These are phyloP conservation scores for Camptogramma bilineatum DNA, from an alignment of 2,888 invertebrate species.

Conservation along the genomic window DNA sequence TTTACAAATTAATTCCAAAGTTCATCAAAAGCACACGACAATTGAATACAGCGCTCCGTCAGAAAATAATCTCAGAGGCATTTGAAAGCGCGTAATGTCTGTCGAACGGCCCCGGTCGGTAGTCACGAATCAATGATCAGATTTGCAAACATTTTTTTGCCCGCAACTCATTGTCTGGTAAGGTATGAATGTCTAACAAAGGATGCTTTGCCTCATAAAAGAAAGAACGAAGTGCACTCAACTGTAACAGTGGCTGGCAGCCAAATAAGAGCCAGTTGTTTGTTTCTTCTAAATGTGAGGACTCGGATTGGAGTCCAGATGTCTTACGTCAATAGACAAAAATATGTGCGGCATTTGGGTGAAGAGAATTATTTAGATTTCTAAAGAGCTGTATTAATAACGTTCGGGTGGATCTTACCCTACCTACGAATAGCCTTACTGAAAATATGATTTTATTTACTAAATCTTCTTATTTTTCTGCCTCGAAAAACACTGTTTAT, in stretches of 20 bases:
- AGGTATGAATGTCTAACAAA: slow-evolving; percentile 33
- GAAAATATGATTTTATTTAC: too few relatives aligned
- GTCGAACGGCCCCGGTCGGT: slow-evolving; percentile 17
- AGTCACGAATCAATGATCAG: slow-evolving; percentile 32
- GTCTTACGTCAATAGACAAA: slow-evolving; percentile 10
- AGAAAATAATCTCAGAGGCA: slow-evolving; percentile 11
- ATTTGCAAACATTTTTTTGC: slow-evolving; percentile 38
- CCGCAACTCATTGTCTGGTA: slow-evolving; percentile 25
- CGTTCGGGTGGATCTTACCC: neutral
- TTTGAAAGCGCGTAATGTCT: slow-evolving; percentile 20
- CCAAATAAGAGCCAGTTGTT: slow-evolving; percentile 29
- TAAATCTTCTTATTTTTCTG: too few relatives aligned
- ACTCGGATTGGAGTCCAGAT: slow-evolving; percentile 8
- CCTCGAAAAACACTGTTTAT: too few relatives aligned
- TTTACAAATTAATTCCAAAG: neutral
- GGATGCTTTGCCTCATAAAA: slow-evolving; percentile 24
- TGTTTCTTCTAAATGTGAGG: slow-evolving; percentile 25
- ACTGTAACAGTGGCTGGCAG: slow-evolving; percentile 28
- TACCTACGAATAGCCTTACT: neutral
- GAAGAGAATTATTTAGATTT: slow-evolving; percentile 1
- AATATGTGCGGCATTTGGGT: slow-evolving; percentile 4
- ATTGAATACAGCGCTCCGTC: neutral
- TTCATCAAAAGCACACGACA: neutral
- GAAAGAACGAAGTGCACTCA: slow-evolving; percentile 25
- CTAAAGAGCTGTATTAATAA: neutral